A percentile compares a stretch with the other conserved stretches of the same genome.
Evolutionary conservation across 2,113 vertebrate species (phyloP).

Genomic region (Chrysochloris asiatica): DNA sequence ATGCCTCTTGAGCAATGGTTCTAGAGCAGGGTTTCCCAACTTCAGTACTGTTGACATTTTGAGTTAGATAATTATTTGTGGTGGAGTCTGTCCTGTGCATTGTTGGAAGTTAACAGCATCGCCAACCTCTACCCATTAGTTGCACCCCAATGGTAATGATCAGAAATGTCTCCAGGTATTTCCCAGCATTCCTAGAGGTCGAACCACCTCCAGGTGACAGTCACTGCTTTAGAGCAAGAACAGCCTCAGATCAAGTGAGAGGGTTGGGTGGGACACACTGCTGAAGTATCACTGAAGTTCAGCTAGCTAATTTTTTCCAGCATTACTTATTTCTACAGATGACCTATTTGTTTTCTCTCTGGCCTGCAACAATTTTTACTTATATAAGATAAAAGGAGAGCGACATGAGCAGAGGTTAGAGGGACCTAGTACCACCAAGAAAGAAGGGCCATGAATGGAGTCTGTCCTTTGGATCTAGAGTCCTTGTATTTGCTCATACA

Average conservation of each 20-base stretch:
- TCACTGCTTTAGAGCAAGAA: not conserved
- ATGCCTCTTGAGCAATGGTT: not conserved
- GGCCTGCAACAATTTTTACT: too few relatives aligned
- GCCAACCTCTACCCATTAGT: not conserved
- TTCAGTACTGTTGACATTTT: not conserved
- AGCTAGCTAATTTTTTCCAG: not conserved
- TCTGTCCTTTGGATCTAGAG: too few relatives aligned
- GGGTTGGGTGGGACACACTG: not conserved
- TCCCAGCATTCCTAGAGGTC: not conserved
- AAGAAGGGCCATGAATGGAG: too few relatives aligned
- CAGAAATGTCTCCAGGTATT: not conserved
- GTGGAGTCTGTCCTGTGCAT: not conserved
- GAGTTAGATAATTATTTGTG: not conserved
- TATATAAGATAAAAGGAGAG: too few relatives aligned
- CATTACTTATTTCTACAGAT: not conserved
- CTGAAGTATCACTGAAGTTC: not conserved
- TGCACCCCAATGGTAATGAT: not conserved
- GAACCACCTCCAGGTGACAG: not conserved
- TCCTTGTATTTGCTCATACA: too few relatives aligned
- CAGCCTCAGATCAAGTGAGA: not conserved
- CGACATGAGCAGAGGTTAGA: too few relatives aligned
- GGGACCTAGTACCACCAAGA: too few relatives aligned
- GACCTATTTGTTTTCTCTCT: not conserved
- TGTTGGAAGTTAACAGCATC: not conserved
- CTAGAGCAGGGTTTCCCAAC: not conserved